phyloP scores from a whole-genome alignment of 2,888 invertebrate species.

The Chrysolina americana region DNA sequence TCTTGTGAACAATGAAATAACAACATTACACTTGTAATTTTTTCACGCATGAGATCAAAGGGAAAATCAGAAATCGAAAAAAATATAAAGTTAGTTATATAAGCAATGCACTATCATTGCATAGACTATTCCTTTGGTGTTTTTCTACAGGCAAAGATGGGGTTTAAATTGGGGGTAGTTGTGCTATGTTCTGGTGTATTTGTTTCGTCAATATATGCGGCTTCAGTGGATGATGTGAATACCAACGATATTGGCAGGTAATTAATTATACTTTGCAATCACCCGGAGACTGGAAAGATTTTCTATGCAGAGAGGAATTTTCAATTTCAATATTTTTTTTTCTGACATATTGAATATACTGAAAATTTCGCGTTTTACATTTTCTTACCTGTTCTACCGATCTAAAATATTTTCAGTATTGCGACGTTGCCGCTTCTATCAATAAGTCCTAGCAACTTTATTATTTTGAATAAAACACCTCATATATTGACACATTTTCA shows the following conservation, averaged over 20 bases:
- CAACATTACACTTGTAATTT: constrained; percentile 26
- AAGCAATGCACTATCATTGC: neutral
- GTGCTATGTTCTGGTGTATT: constrained; percentile 4
- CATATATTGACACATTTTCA: too few relatives aligned
- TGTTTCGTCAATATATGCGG: neutral
- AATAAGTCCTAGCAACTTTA: too few relatives aligned
- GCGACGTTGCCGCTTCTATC: too few relatives aligned
- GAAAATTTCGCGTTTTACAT: too few relatives aligned
- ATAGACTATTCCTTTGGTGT: neutral
- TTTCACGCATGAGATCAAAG: constrained; percentile 21
- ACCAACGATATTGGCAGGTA: constrained; percentile 24
- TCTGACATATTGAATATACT: too few relatives aligned
- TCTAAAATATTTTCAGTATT: too few relatives aligned
- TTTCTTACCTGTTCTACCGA: too few relatives aligned
- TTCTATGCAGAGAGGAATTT: too few relatives aligned
- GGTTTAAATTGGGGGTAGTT: neutral
- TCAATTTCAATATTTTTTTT: too few relatives aligned
- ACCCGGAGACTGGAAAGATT: too few relatives aligned
- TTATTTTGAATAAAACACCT: too few relatives aligned
- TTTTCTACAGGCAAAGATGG: neutral
- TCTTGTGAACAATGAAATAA: constrained; percentile 25
- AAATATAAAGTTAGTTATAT: constrained; percentile 20
- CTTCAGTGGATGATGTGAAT: constrained; percentile 9
- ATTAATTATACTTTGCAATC: neutral
- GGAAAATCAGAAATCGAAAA: constrained; percentile 17